phyloP scores from a whole-genome alignment of 2,888 invertebrate genomes.

The Drosophila picticornis region DNA sequence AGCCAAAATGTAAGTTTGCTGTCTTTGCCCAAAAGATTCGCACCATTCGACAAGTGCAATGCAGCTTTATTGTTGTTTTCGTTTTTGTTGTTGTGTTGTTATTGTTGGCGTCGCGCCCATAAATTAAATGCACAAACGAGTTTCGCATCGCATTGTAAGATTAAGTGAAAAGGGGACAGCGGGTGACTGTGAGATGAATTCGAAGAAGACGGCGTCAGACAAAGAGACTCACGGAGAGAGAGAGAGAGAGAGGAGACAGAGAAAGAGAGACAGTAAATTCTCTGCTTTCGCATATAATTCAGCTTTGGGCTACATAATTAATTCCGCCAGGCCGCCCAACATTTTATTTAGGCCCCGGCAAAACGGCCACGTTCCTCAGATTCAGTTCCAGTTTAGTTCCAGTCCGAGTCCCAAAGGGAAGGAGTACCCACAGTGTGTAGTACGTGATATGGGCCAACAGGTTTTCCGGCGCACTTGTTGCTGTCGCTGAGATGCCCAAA shows the following conservation, averaged over 20 bases:
- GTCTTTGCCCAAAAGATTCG: conserved; percentile 59
- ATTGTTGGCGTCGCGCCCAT: conserved; percentile 76
- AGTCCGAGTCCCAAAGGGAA: conserved; percentile 40
- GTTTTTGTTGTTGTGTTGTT: conserved; percentile 46
- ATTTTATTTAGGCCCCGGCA: conserved; percentile 54
- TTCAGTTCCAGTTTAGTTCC: conserved; percentile 21
- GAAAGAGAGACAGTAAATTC: conserved; percentile 31
- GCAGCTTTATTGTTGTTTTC: conserved; percentile 47
- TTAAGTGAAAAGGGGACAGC: conserved; percentile 69
- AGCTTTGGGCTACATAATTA: conserved; percentile 82
- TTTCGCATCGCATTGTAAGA: conserved; percentile 73
- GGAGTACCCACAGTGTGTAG: conserved; percentile 43
- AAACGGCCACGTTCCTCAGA: conserved; percentile 6
- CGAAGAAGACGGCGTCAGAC: conserved; percentile 13
- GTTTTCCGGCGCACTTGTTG: conserved; percentile 78
- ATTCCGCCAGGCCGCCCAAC: conserved; percentile 77
- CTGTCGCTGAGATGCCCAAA: conserved; percentile 63
- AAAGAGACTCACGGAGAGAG: neutral
- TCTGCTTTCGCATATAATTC: conserved; percentile 81
- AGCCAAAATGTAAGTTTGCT: conserved; percentile 41
- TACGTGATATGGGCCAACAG: conserved; percentile 82
- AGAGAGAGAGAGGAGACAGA: conserved; percentile 5
- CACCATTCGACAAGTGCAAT: conserved; percentile 75
- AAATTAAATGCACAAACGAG: conserved; percentile 81
- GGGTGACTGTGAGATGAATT: conserved; percentile 26